These are phyloP conservation scores for Rhabdomys pumilio DNA, from an alignment of 2,797 vertebrate species.

Conservation along the genomic window DNA sequence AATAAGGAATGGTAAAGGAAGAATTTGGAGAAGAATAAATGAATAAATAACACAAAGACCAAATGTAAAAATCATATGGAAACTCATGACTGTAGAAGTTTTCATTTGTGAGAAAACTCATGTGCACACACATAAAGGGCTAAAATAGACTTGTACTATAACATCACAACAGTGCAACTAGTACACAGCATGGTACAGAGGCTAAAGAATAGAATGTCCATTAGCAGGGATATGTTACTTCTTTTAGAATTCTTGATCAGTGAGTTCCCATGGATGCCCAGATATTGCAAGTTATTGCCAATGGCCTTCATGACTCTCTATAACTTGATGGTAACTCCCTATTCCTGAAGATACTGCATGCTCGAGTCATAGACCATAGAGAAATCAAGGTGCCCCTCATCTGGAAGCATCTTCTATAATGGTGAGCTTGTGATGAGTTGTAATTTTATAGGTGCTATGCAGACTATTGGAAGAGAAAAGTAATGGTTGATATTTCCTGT, in stretches of 20 bases:
- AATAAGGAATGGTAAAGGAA: not conserved
- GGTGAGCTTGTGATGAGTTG: not conserved
- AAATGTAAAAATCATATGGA: not conserved
- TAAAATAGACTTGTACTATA: not conserved
- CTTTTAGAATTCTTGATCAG: not conserved
- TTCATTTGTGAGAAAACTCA: not conserved
- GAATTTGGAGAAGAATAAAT: too few relatives aligned
- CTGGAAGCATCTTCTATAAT: not conserved
- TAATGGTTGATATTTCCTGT: not conserved
- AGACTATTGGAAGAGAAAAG: not conserved
- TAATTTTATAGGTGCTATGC: not conserved
- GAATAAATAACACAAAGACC: not conserved
- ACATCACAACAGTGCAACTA: not conserved
- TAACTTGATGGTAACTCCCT: not conserved
- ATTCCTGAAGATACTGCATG: not conserved
- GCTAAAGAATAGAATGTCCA: not conserved
- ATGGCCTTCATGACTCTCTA: too few relatives aligned
- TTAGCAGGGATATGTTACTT: not conserved
- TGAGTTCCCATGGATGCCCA: not conserved
- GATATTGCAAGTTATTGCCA: too few relatives aligned
- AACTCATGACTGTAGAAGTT: not conserved
- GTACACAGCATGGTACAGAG: too few relatives aligned
- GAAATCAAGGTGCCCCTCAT: not conserved
- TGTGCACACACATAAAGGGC: not conserved
- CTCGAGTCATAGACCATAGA: too few relatives aligned